These are phyloP conservation scores for Camponotus vicinus DNA, from an alignment of 1,140 invertebrate genomes.

Conservation along the genomic window DNA sequence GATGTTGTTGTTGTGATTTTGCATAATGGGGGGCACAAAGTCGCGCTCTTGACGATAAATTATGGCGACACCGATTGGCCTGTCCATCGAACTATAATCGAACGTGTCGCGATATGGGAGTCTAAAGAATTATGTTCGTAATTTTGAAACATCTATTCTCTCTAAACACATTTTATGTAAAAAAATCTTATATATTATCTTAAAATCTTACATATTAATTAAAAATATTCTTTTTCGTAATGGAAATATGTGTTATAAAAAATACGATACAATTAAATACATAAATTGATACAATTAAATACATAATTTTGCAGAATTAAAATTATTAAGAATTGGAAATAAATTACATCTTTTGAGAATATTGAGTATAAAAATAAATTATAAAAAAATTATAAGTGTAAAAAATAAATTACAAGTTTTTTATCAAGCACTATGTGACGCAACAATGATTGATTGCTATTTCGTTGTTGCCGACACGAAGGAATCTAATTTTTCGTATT, in stretches of 20 bases:
- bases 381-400: no score
- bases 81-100: slow-evolving; percentile 24
- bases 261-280: no score
- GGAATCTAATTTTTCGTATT: slow-evolving; percentile 12
- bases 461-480: background rate
- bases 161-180: background rate
- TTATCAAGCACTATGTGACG: background rate
- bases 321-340: background rate
- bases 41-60: slow-evolving; percentile 60
- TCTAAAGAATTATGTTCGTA: background rate
- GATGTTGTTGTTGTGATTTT: slow-evolving; percentile 67
- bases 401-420: background rate
- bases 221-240: background rate
- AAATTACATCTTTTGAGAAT: background rate
- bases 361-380: background rate
- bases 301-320: slow-evolving; percentile 3
- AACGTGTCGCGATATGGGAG: background rate
- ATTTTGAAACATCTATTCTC: background rate
- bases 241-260: background rate
- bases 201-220: no score
- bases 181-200: no score
- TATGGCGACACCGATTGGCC: slow-evolving; percentile 29
- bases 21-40: slow-evolving; percentile 63
- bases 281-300: background rate
- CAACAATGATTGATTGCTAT: background rate